Evolutionary conservation across 1,140 invertebrate genomes (phyloP).

Genomic region (Camponotus vicinus): DNA sequence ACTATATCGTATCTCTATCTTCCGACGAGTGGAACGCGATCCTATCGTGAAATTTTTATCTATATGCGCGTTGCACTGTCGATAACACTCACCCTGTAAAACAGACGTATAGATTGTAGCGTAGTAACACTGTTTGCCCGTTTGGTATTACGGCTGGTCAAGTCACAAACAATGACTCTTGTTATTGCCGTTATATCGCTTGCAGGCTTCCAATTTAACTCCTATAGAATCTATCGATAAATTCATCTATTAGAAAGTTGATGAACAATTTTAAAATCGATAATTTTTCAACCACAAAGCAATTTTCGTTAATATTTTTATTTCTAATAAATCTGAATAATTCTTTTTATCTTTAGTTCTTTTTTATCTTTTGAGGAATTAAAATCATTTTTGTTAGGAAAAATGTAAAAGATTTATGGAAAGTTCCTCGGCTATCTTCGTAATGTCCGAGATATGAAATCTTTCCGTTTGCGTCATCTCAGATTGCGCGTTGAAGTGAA

Average conservation of each 20-base stretch:
- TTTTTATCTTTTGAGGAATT: background rate
- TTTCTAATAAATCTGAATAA: background rate
- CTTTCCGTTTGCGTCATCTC: background rate
- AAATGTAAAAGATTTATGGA: background rate
- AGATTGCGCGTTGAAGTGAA: background rate
- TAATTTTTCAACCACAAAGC: background rate
- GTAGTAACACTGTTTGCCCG: constrained; percentile 42
- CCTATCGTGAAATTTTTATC: constrained; percentile 49
- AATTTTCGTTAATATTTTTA: background rate
- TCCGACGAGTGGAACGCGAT: constrained; percentile 12
- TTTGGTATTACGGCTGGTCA: constrained; percentile 52
- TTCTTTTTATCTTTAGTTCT: background rate
- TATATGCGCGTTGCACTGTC: constrained; percentile 27
- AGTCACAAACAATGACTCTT: constrained; percentile 19
- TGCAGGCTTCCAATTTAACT: background rate
- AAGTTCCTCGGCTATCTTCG: background rate
- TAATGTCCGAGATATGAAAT: constrained; percentile 6
- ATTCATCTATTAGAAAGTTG: background rate
- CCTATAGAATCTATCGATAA: background rate
- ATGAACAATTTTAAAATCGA: background rate
- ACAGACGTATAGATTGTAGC: constrained; percentile 40
- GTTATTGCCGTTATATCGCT: constrained; percentile 3
- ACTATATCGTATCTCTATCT: constrained; percentile 41
- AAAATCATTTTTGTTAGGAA: background rate
- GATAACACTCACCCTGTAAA: constrained; percentile 33